A percentile compares a stretch with the other conserved stretches of the same genome.
phyloP scores from a whole-genome alignment of 2,797 vertebrate genomes.

The Tapirus indicus region DNA sequence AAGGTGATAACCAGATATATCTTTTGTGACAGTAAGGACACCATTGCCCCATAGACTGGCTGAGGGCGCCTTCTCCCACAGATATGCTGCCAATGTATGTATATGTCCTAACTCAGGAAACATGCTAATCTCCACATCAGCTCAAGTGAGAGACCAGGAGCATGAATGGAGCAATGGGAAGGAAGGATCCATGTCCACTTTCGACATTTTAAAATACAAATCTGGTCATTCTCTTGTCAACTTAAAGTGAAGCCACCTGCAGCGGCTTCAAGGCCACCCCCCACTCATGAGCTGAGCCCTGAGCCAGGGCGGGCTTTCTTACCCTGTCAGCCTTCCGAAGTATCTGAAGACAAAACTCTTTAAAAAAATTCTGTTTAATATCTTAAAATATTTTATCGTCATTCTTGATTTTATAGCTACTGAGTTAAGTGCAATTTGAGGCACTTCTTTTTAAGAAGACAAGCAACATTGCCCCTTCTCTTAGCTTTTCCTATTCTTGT shows the following conservation, averaged over 20 bases:
- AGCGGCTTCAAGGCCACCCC: neutral
- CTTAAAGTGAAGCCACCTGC: neutral
- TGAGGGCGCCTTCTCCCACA: neutral
- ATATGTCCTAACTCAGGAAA: neutral
- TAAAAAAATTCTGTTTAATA: neutral
- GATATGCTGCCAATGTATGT: neutral
- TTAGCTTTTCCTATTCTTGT: neutral
- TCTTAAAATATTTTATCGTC: neutral
- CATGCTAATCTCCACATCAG: neutral
- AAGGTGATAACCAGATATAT: neutral
- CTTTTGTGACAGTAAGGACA: neutral
- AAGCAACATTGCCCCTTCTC: neutral
- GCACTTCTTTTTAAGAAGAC: neutral
- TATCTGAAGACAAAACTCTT: neutral
- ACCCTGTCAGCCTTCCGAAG: neutral
- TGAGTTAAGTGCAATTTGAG: neutral
- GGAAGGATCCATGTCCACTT: neutral
- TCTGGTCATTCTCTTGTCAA: neutral
- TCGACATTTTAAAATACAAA: constrained; percentile 1
- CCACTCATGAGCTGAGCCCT: neutral
- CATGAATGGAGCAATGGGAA: neutral
- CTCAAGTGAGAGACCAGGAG: neutral
- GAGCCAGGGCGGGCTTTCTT: neutral
- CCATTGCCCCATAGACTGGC: neutral
- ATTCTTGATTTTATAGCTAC: constrained; percentile 14